Evolutionary conservation across 2,797 vertebrate species (phyloP).

Genomic region (Allobates femoralis): DNA sequence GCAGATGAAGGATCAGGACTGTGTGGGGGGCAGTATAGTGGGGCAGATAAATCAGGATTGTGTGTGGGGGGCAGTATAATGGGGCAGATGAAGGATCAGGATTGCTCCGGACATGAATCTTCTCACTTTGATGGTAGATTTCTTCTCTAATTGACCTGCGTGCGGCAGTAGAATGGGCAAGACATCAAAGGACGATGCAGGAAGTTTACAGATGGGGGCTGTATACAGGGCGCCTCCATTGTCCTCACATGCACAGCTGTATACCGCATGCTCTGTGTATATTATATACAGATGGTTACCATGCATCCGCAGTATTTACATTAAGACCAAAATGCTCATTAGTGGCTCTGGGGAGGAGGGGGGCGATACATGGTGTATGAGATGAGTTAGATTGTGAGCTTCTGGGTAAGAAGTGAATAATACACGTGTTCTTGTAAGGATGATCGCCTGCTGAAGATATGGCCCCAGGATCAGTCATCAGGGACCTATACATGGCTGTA

Average conservation of each 20-base stretch:
- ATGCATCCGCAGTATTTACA: background rate
- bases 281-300: conserved; percentile 11
- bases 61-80: background rate
- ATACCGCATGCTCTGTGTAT: background rate
- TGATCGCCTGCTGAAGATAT: too few species aligned
- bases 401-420: background rate
- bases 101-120: background rate
- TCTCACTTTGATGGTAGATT: background rate
- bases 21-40: background rate
- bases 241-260: conserved; percentile 9
- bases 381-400: background rate
- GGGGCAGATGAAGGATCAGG: background rate
- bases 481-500: too few species aligned
- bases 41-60: too few species aligned
- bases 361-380: background rate
- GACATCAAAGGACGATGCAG: conserved; percentile 2
- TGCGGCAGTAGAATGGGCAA: background rate
- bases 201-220: conserved; percentile 10
- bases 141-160: background rate
- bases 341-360: background rate
- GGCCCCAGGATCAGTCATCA: too few species aligned
- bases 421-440: background rate
- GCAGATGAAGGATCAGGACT: background rate
- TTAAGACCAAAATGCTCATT: background rate
- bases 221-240: background rate